These are phyloP conservation scores for Potamarius usumacintae DNA, from an alignment of 2,113 vertebrate species.

Conservation along the genomic window DNA sequence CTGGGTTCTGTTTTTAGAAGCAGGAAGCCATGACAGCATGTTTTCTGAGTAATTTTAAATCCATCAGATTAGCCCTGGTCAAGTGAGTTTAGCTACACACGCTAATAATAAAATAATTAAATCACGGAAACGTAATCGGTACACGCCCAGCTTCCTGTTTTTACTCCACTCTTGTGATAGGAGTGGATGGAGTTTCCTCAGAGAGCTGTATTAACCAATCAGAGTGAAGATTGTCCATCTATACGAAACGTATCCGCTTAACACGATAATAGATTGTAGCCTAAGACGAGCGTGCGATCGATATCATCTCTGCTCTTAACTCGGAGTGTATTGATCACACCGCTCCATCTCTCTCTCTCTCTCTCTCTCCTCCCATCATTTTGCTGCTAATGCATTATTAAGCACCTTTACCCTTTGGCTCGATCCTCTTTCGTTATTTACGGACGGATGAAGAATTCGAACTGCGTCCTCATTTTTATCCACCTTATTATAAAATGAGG, in stretches of 20 bases:
- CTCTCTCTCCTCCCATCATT: background rate
- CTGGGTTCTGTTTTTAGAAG: background rate
- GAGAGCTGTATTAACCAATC: slow-evolving; percentile 24
- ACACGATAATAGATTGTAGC: slow-evolving; percentile 28
- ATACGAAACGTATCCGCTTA: slow-evolving; percentile 11
- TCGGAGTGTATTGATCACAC: slow-evolving; percentile 17
- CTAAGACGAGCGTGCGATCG: slow-evolving; percentile 10
- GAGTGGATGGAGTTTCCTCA: slow-evolving; percentile 1
- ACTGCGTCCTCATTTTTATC: background rate
- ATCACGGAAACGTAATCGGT: background rate
- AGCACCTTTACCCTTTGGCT: slow-evolving; percentile 47
- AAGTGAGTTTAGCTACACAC: background rate
- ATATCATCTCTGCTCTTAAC: background rate
- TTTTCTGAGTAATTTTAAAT: background rate
- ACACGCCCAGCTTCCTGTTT: slow-evolving; percentile 1
- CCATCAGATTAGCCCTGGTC: background rate
- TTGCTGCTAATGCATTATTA: slow-evolving; percentile 49
- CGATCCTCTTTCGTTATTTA: slow-evolving; percentile 18
- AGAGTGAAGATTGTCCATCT: background rate
- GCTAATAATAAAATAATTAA: background rate
- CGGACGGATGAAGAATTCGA: slow-evolving; percentile 20
- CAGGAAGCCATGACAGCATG: background rate
- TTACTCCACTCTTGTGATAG: background rate
- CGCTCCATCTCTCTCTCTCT: background rate
- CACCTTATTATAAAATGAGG: background rate